Percentiles rank a stretch among this genome's conserved stretches.
phyloP scores from a whole-genome alignment of 2,888 invertebrate species.

The Eupithecia vulgata region DNA sequence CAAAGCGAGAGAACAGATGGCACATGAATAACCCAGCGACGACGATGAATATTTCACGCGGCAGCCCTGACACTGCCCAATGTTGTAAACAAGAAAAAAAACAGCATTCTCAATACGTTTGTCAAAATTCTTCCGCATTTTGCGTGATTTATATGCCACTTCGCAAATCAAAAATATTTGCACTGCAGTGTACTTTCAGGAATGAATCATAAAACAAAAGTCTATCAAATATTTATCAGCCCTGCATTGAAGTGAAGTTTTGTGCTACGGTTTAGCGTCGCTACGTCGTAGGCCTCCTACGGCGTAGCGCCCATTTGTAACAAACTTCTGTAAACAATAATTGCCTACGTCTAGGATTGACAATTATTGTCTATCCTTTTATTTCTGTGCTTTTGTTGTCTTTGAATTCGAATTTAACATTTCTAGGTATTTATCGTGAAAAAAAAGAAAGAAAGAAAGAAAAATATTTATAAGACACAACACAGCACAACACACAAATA shows the following conservation, averaged over 20 bases:
- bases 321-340: no score
- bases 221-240: conserved; percentile 10
- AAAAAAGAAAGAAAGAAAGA: no score
- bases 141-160: not conserved
- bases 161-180: conserved; percentile 5
- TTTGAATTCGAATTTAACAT: no score
- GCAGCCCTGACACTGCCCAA: conserved; percentile 9
- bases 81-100: conserved; percentile 4
- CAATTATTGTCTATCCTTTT: no score
- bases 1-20: conserved; percentile 64
- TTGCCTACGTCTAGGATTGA: no score
- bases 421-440: no score
- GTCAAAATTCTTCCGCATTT: conserved; percentile 1
- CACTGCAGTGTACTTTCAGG: conserved; percentile 10
- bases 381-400: no score
- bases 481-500: no score
- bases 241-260: not conserved
- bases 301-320: not conserved
- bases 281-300: not conserved
- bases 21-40: conserved; percentile 64
- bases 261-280: not conserved
- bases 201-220: conserved; percentile 16
- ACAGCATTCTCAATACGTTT: conserved; percentile 1
- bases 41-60: conserved; percentile 64
- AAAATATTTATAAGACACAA: no score